These are phyloP conservation scores for Nemopilema nomurai DNA, from an alignment of 30 jellyfish, hydroid and myxozoan genomes.

Conservation along the genomic window DNA sequence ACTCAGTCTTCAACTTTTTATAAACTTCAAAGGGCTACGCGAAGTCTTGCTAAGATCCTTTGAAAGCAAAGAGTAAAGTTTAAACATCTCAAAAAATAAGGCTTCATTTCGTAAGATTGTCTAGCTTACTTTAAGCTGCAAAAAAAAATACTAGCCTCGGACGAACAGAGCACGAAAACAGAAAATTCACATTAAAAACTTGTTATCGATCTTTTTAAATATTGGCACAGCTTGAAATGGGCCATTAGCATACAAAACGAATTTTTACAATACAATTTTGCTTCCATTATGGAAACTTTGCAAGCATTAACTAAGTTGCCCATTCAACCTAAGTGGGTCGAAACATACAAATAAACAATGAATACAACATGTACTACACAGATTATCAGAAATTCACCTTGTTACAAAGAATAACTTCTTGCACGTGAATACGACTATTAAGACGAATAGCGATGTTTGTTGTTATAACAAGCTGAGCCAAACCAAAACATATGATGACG, in stretches of 20 bases:
- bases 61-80: too few species aligned
- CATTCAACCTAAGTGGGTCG: not conserved
- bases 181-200: not conserved
- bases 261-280: not conserved
- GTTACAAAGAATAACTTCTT: not conserved
- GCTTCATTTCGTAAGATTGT: too few species aligned
- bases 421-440: too few species aligned
- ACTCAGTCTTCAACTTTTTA: too few species aligned
- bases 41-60: too few species aligned
- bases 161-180: not conserved
- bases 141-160: too few species aligned
- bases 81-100: too few species aligned
- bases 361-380: not conserved
- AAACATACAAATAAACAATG: not conserved
- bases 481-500: too few species aligned
- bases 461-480: too few species aligned
- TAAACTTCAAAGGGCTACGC: too few species aligned
- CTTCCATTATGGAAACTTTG: not conserved
- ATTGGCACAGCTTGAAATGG: not conserved
- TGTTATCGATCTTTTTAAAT: not conserved
- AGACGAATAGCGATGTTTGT: too few species aligned
- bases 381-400: not conserved
- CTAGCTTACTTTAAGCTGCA: too few species aligned
- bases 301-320: not conserved
- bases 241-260: not conserved